Evolutionary conservation across 2,797 vertebrate species (phyloP), one percentile per base, ranked within the genome.

Genomic region (Pristis pectinata): DNA sequence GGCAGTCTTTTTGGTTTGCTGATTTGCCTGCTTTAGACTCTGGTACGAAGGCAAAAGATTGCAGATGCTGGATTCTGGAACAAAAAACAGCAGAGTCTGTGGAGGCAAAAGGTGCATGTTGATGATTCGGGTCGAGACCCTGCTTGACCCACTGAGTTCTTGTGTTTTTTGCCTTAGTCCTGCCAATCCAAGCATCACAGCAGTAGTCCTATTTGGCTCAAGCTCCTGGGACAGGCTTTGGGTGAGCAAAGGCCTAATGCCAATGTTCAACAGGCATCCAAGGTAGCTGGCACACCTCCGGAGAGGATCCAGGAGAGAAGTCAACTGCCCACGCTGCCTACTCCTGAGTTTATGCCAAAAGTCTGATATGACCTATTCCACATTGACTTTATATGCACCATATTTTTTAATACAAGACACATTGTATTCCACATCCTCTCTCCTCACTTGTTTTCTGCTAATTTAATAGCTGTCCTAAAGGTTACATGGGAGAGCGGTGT

Each of bases 401-500:
- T 34, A 17, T 87, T 34, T 37, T 61, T 89, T 89, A 17, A 3
- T 15, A 15, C 83, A 13, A 59, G n/a, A 22, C n/a, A 15, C 53
- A 61, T n/a, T 30, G n/a, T 91, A 67, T 64, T 17, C 30, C 37
- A 61, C 41, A 11, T 91, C 61, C 59, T 67, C 87, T 24, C 0
- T 37, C 17, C 8, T 91, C 61, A 91, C 19, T 34, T 15, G 0
- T 67, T 64, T 80, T 80, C 41, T 41, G 19, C 27, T 77, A 0
- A 83, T 82, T 82, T 64, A 44, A 95, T 95, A 99, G 98, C 94
- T 99, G 98, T 94, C 95, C 97, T 0, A 94, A 96, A 0, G 99
- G 99, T 87, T 99, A 97, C 41, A 95, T 98, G 0, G 98, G 99
- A 0, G 98, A 99, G 95, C 97, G 98, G 0, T 99, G 99, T 96